These are phyloP conservation scores for Hesperophylax magnus DNA, from an alignment of 1,140 invertebrate genomes.

Conservation along the genomic window DNA sequence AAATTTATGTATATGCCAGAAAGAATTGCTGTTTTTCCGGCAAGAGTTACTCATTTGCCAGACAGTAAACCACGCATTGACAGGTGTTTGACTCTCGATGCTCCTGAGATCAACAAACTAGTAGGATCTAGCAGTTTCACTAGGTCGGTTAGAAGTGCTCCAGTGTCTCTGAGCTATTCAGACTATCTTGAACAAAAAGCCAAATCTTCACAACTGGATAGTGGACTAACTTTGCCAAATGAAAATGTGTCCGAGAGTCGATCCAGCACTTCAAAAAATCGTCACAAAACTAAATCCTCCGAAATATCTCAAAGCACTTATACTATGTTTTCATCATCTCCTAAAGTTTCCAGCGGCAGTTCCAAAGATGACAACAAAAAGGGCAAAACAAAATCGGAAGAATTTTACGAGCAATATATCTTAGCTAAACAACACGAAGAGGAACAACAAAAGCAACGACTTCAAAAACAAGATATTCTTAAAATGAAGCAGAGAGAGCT, in stretches of 20 bases:
- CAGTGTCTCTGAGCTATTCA: constrained; percentile 16
- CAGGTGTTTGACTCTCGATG: not conserved
- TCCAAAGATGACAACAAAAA: constrained; percentile 54
- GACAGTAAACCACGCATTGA: not conserved
- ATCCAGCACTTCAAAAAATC: constrained; percentile 15
- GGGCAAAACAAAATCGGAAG: constrained; percentile 64
- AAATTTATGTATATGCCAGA: too few relatives aligned
- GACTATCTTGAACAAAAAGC: constrained; percentile 28
- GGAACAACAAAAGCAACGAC: constrained; percentile 63
- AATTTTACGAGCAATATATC: constrained; percentile 66
- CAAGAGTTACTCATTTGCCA: too few relatives aligned
- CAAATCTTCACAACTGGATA: not conserved
- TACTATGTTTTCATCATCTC: constrained; percentile 21
- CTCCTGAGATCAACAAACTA: not conserved
- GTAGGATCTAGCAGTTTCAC: not conserved
- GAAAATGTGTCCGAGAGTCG: constrained; percentile 19
- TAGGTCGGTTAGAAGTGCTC: constrained; percentile 14
- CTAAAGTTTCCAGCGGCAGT: constrained; percentile 12
- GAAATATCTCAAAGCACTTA: constrained; percentile 9
- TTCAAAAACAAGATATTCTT: constrained; percentile 60
- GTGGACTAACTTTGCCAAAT: not conserved
- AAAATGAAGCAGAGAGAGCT: constrained; percentile 22
- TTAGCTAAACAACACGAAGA: constrained; percentile 64
- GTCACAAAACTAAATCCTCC: not conserved
- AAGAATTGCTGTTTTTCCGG: too few relatives aligned